Evolutionary conservation across 2,888 invertebrate species (phyloP).

Genomic region (Thymelicus lineola): DNA sequence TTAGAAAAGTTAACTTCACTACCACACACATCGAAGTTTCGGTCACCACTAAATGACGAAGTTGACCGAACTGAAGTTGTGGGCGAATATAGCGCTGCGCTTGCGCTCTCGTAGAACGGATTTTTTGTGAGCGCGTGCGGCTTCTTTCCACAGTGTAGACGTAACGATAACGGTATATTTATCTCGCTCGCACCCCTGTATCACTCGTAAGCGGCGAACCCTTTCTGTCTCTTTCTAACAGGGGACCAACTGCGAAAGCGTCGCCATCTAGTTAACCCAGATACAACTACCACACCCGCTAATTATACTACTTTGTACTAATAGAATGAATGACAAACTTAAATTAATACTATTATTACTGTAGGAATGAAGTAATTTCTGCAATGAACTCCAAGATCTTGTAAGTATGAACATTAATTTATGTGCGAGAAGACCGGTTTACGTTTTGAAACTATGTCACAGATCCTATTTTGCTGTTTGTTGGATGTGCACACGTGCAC

Average conservation of each 20-base stretch:
- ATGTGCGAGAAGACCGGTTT: neutral
- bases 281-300: slow-evolving; percentile 55
- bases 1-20: slow-evolving; percentile 84
- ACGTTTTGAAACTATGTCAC: slow-evolving; percentile 4
- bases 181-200: slow-evolving; percentile 63
- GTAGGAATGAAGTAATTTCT: slow-evolving; percentile 14
- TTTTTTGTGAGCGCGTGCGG: slow-evolving; percentile 82
- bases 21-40: slow-evolving; percentile 83
- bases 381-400: slow-evolving; percentile 1
- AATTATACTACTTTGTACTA: slow-evolving; percentile 44
- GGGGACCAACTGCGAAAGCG: slow-evolving; percentile 54
- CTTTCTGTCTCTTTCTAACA: slow-evolving; percentile 53
- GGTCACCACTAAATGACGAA: slow-evolving; percentile 83
- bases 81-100: slow-evolving; percentile 80
- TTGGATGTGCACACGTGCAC: slow-evolving; percentile 11
- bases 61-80: slow-evolving; percentile 84
- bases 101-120: slow-evolving; percentile 75
- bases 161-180: slow-evolving; percentile 71
- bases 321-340: slow-evolving; percentile 34
- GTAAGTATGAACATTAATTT: neutral
- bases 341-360: slow-evolving; percentile 21
- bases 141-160: slow-evolving; percentile 78
- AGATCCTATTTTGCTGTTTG: slow-evolving; percentile 7
- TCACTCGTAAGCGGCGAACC: slow-evolving; percentile 10
- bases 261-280: slow-evolving; percentile 74